Base-by-base conservation (phyloP, 2,113 vertebrate genomes). In the Sprattus sprattus region DNA sequence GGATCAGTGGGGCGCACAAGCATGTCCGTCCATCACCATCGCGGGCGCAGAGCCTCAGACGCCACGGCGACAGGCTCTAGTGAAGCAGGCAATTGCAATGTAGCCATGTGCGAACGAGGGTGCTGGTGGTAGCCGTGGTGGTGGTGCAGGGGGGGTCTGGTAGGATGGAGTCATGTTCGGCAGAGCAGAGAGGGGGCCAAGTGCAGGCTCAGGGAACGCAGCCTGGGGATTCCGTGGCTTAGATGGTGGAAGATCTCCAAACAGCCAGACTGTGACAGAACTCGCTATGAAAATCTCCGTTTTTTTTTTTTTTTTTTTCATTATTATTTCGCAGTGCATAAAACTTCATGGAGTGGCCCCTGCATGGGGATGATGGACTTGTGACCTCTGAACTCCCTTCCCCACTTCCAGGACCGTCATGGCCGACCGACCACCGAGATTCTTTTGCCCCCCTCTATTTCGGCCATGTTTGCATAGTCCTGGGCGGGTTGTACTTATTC, bases 51-150 rank as follows among this genome's bases (percentile, higher is more conserved):
- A 92, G 91, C 71, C 71, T 78, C 71, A 32, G 71, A 39, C 10
- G 71, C 71, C 93, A 93, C 39, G 91, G 93, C 91, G 93, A 91
- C 86, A 94, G 92, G 95, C 95, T 95, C 94, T 94, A 95, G 86
- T 95, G 95, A 93, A 95, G 93, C 95, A 95, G 94, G 94, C 95
- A 95, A 95, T 95, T 95, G 95, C 95, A 94, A 94, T 94, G 94
- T 95, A 95, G 94, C 93, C 95, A 95, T 94, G 94, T 95, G 95
- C 94, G 93, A 94, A 95, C 92, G 71, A 78, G 71, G 71, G 71
- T 78, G 32, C 15, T 57, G 52, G 25, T 39, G 64, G 64, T 32
- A 25, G 57, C 22, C 18, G 57, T 1, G 60, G 67, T 2, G 67
- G 28, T 71, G n/a, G 25, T 71, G 64, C 10, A 9, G 10, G 71